Conservation (phyloP, 2,797 vertebrate species). For the Hybognathus amarus region DNA sequence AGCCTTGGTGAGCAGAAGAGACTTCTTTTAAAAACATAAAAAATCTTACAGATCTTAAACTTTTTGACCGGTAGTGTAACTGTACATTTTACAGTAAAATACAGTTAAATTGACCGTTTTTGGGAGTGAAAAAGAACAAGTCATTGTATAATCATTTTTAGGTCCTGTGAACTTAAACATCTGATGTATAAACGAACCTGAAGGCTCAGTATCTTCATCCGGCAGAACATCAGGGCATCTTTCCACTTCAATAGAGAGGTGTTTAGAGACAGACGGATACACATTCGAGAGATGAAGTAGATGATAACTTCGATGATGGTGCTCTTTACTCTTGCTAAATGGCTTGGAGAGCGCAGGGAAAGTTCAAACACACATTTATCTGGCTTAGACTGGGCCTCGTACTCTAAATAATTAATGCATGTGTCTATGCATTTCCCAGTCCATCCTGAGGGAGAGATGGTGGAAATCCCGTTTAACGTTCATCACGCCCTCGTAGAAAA, state of each 20-base stretch:
- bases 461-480: not conserved
- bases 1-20: no score
- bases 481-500: conserved; percentile 37
- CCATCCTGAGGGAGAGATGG: conserved; percentile 62
- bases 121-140: no score
- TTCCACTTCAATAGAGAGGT: conserved; percentile 44
- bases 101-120: no score
- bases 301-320: conserved; percentile 61
- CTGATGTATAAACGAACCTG: not conserved
- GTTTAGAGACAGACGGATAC: conserved; percentile 46
- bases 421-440: conserved; percentile 56
- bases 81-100: no score
- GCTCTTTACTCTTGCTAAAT: conserved; percentile 60
- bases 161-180: no score
- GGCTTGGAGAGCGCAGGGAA: conserved; percentile 58
- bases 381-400: conserved; percentile 59
- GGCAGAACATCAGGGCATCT: not conserved
- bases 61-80: no score
- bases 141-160: not conserved
- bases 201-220: conserved; percentile 2
- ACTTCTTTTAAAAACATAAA: no score
- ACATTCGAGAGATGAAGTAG: conserved; percentile 65
- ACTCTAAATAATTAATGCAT: conserved; percentile 73
- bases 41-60: no score
- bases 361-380: conserved; percentile 72